Evolutionary conservation across 2,888 invertebrate genomes (phyloP), one percentile per base, ranked within the genome.

Genomic region (Beris morrisii): DNA sequence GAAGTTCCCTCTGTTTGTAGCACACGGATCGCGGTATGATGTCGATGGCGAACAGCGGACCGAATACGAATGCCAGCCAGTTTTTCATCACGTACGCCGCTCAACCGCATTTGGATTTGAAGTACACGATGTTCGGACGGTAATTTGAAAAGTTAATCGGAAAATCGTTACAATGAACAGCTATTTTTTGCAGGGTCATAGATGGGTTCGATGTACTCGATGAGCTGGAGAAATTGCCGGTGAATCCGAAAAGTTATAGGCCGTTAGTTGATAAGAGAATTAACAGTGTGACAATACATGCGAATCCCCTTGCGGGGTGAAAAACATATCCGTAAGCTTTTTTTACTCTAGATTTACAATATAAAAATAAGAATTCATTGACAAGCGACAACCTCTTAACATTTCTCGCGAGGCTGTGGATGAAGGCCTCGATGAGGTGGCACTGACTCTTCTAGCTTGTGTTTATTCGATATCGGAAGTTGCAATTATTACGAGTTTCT

Each of bases 1-100:
- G 5, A 30, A 22, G 5, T 56, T 43, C 45, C 12, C 56, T 43
- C 11, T 69, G 70, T 54, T 72, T 79, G 78, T 7, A 90, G 91
- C 98, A 98, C 78, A 91, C 87, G 76, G 84, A 87, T 15, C 85
- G 97, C 75, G 98, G 97, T 0, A 87, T 91, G 70, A 84, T 99
- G 2, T 97, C 97, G 4, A 97, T 98, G 97, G 99, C 99, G 5
- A 99, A 97, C 78, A 97, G 94, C 83, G 98, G 98, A 4, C 95
- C 97, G 0, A 96, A 98, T 79, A 93, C 95, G 9, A 99, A 99
- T 84, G 93, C 91, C 4, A 97, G 97, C 75, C 99, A 99, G 79
- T 99, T 99, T 81, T 99, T 99, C 79, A 91, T 99, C 71, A 89
- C 93, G 0, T 99, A 98, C 81, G 90, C 88, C 12, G 90, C 95